phyloP scores from a whole-genome alignment of 1,140 invertebrate species.

The Phocides pigmalion region DNA sequence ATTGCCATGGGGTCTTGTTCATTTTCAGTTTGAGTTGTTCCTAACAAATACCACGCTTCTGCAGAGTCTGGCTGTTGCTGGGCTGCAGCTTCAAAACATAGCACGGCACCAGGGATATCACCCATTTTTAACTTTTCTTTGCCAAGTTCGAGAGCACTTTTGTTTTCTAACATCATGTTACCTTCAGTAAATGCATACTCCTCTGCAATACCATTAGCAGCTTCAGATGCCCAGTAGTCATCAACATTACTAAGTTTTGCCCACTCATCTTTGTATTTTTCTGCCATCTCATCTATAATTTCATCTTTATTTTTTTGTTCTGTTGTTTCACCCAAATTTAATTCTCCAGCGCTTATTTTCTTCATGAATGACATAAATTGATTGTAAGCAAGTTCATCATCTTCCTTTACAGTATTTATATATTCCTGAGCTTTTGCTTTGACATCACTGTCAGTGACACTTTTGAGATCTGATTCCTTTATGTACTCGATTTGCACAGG shows the following conservation, averaged over 20 bases:
- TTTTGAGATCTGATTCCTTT: constrained; percentile 60
- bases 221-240: constrained; percentile 70
- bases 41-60: constrained; percentile 93
- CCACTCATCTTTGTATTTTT: constrained; percentile 82
- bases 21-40: constrained; percentile 95
- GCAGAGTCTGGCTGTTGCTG: constrained; percentile 92
- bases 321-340: constrained; percentile 69
- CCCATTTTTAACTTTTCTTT: constrained; percentile 92
- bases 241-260: constrained; percentile 74
- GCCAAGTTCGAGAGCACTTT: constrained; percentile 94
- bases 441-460: constrained; percentile 58
- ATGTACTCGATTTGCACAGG: constrained; percentile 71
- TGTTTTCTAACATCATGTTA: constrained; percentile 93
- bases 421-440: constrained; percentile 82
- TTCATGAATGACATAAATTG: constrained; percentile 95
- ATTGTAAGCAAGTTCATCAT: constrained; percentile 88
- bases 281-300: constrained; percentile 75
- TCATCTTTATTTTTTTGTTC: constrained; percentile 66
- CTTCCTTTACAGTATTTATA: constrained; percentile 87
- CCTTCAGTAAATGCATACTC: constrained; percentile 94
- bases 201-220: constrained; percentile 79
- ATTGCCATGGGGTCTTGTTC: constrained; percentile 94
- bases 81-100: constrained; percentile 98
- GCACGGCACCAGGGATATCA: constrained; percentile 96
- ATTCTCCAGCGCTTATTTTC: constrained; percentile 88